Base-by-base conservation (phyloP, 2,113 vertebrate species). In the Tiliqua scincoides region DNA sequence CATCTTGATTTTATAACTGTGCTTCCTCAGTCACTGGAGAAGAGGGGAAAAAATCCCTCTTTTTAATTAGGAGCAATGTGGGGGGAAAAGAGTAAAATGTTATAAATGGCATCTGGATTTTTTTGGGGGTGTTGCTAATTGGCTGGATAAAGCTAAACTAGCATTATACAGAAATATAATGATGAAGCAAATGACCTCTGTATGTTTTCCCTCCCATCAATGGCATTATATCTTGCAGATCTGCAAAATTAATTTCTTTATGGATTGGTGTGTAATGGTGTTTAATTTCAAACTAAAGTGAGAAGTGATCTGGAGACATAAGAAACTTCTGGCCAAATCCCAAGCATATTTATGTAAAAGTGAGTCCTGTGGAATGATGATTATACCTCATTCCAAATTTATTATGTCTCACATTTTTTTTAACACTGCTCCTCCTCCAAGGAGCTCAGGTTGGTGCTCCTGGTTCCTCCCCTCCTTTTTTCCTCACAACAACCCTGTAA, bases 1-100 rank as follows among this genome's bases (percentile, higher is more conserved):
- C 92, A 96, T 96, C 89, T 92, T 95, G 90, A 94, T 92, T 95
- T 95, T 92, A 94, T 96, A 94, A 96, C 87, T 89, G 7, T 40
- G 30, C 75, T 90, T 93, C 91, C 85, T 43, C 67, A 91, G 85
- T 80, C 86, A 88, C 62, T 90, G 91, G 90, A 83, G 20, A 37
- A 9, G 35, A 17, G 70, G 32, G 1, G 7, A 6, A 20, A 37
- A 35, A 30, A 89, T 90, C 79, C 30, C 79, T 87, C 68, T 83
- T 72, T 89, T 93, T 95, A 93, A 94, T 90, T 73, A 87, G 43
- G 23, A 84, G 74, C 67, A 73, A 40, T 63, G 48, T 43, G 35
- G 35, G 35, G 35, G 37, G 30, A 14, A 32, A 65, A 48, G 86
- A 87, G 85, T 68, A 84, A 68, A 84, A 67, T 0, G 1, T 12